A percentile compares a stretch with the other conserved stretches of the same genome.
These are phyloP conservation scores for Nemoura dubitans DNA, from an alignment of 2,888 invertebrate genomes.

Conservation along the genomic window DNA sequence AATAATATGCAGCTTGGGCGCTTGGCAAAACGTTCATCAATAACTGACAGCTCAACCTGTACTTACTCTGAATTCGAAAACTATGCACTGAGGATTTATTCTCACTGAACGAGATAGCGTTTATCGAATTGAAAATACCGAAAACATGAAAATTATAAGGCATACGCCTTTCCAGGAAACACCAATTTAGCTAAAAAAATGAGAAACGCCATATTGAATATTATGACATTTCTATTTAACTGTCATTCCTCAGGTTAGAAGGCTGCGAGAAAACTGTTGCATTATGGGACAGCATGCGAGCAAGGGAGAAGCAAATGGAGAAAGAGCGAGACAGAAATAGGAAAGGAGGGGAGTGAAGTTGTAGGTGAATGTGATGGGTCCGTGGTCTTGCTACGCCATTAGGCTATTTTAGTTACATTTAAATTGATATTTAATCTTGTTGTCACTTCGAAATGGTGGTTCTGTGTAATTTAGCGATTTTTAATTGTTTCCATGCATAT, in stretches of 20 bases:
- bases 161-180: neutral
- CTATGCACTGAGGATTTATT: neutral
- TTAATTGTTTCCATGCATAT: neutral
- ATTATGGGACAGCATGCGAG: neutral
- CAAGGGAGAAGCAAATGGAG: neutral
- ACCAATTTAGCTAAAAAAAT: neutral
- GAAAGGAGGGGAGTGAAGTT: conserved; percentile 7
- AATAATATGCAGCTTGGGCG: neutral
- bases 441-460: conserved; percentile 5
- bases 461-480: neutral
- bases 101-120: neutral
- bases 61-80: neutral
- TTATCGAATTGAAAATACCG: neutral
- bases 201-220: neutral
- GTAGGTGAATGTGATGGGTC: conserved; percentile 12
- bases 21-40: neutral
- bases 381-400: conserved; percentile 12
- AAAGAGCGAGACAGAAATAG: conserved; percentile 7
- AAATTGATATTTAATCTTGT: neutral
- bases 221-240: neutral
- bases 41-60: neutral
- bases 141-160: neutral
- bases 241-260: neutral
- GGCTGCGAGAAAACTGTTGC: neutral
- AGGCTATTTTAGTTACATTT: conserved; percentile 1